Base-by-base conservation (phyloP, 1,140 invertebrate species). In the Sarcophaga bullata region DNA sequence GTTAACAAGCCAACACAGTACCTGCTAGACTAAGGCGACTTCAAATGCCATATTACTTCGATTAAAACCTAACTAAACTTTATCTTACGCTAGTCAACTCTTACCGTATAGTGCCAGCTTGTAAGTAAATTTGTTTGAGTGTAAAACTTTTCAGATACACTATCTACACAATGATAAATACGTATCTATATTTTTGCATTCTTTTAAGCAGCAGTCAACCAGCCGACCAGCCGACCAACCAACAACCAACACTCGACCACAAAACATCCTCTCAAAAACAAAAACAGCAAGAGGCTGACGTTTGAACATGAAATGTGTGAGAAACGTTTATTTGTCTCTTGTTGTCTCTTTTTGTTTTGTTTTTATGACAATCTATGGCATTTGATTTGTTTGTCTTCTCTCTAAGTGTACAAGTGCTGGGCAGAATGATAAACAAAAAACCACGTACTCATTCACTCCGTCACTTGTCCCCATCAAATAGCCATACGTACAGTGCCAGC, bases 271-370 rank as follows among this genome's bases (percentile, higher is more conserved):
- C 25, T 37, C 4, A 37, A 37, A 37, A 37, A 37, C 25, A 1
- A 2, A 1, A 37, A 37, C 25, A 37, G 25, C 25, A 37, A 37
- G 25, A 37, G 25, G 25, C 4, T 37, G 25, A 37, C 62, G 62
- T n/a, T 25, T 68, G 19, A 68, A 68, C 62, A 68, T 68, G 62
- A 68, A 68, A 68, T 68, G 62, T 68, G 62, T 68, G 62, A 68
- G 62, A 68, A 68, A 19, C 19, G 62, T 68, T 68, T 68, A 68
- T 68, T 68, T 19, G 62, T 68, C 25, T 37, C 25, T 37, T 37
- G 1, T 2, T 37, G 25, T 37, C 4, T 37, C 1, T 37, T 37
- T 37, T 37, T 37, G 25, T 37, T 37, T 58, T 58, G 7, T 58
- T 15, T 19, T 5, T 19, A 68, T 68, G 62, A 68, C 62, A 68